Evolutionary conservation across 2,888 invertebrate genomes (phyloP), one percentile per base, ranked within the genome.

Genomic region (Eudasyphora cyanicolor): DNA sequence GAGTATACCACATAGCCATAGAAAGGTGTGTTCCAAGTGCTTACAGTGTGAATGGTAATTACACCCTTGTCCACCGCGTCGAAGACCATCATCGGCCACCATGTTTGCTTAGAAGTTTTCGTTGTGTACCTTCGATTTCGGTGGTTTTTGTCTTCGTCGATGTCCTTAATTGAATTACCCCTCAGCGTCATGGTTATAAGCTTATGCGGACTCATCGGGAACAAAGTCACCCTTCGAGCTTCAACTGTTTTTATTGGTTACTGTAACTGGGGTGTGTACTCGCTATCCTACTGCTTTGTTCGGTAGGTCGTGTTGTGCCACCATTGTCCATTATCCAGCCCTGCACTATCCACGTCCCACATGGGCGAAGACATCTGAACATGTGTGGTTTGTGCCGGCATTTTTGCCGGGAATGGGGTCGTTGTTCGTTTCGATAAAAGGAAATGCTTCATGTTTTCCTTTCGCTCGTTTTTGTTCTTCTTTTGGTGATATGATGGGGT

Each of bases 221-320:
- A 85, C 87, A 86, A 87, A 89, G 87, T 88, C 89, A 89, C 89
- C 89, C 89, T 89, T 87, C 87, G 84, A 83, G 86, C 86, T 85
- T 89, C 88, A 89, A 89, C 86, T 88, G 89, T 89, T 89, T 89
- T 89, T 89, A 89, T 89, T 89, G 89, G 89, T 86, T 87, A 83
- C 82, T 82, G 74, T 76, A 62, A 19, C 54, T 73, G 79, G 87
- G 86, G 87, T 86, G 87, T 87, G 86, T n/a, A n/a, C 84, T 86
- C 87, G 85, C 86, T 86, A 84, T 78, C 14, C n/a, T 45, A n/a
- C n/a, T n/a, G n/a, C n/a, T n/a, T n/a, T n/a, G n/a, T n/a, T n/a
- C n/a, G n/a, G 45, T n/a, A 45, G n/a, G n/a, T n/a, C 45, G 45
- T 38, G 12, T 38, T 32, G 32, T 4, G 32, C 32, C 32, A 32